Percentiles rank a stretch among this genome's conserved stretches.
Conservation (phyloP, 1,140 invertebrate species). For the Drosophila saltans region DNA sequence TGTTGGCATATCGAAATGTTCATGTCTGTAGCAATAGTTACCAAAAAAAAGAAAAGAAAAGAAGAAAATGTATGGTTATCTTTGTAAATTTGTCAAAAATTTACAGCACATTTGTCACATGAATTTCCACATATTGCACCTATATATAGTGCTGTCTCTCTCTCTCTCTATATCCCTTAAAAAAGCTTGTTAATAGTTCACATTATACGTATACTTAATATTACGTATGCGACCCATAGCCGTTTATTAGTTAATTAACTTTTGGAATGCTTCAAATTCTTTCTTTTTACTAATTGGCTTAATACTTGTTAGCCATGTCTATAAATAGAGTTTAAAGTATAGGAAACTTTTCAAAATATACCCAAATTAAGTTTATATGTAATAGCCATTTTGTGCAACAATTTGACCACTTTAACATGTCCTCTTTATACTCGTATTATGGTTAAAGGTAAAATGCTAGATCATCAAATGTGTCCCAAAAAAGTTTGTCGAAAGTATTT, state of each 20-base stretch:
- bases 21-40: too few relatives aligned
- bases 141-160: background rate
- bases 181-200: background rate
- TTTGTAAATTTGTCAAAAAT: conserved; percentile 10
- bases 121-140: background rate
- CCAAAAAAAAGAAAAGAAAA: too few relatives aligned
- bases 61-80: background rate
- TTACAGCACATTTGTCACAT: background rate
- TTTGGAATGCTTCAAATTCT: too few relatives aligned
- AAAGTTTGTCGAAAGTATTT: background rate
- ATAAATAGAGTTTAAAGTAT: too few relatives aligned
- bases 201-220: background rate
- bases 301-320: too few relatives aligned
- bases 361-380: background rate
- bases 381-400: too few relatives aligned
- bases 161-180: background rate
- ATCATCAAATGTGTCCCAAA: background rate
- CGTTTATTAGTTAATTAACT: too few relatives aligned
- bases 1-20: background rate
- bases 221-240: background rate
- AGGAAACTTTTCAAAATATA: background rate
- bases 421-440: too few relatives aligned
- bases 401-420: too few relatives aligned
- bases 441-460: background rate
- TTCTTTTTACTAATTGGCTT: too few relatives aligned